Percentiles rank a stretch among this genome's conserved stretches.
Evolutionary conservation across 2,888 invertebrate species (phyloP).

Genomic region (Drosophila rellima): DNA sequence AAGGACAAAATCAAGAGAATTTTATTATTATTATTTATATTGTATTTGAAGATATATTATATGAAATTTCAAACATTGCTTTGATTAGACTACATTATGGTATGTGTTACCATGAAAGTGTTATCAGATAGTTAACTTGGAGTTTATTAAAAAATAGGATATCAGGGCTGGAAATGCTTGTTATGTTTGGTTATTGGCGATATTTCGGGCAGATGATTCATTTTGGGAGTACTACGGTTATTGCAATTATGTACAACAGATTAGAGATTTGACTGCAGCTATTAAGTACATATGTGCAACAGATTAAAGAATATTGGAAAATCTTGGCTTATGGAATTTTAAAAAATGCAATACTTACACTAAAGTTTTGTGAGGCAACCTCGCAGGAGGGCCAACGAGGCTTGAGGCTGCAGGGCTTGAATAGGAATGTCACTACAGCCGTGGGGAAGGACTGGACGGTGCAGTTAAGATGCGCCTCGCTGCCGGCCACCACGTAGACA

Average conservation of each 20-base stretch:
- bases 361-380: constrained; percentile 63
- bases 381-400: constrained; percentile 84
- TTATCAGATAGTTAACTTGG: not conserved
- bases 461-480: constrained; percentile 86
- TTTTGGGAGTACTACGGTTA: not conserved
- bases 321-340: not conserved
- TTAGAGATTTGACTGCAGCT: not conserved
- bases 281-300: no score
- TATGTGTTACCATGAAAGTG: not conserved
- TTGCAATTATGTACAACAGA: not conserved
- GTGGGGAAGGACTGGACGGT: constrained; percentile 87
- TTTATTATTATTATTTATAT: constrained; percentile 9
- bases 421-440: constrained; percentile 88
- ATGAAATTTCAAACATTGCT: not conserved
- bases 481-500: constrained; percentile 86
- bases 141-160: not conserved
- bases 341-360: constrained; percentile 71
- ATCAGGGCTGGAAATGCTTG: not conserved
- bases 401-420: constrained; percentile 85
- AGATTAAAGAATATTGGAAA: not conserved
- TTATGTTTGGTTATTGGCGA: not conserved
- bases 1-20: constrained; percentile 20
- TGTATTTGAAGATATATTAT: not conserved
- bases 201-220: not conserved
- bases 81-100: not conserved